Percentiles rank a stretch among this genome's conserved stretches.
Conservation (phyloP, 1,140 invertebrate species). For the Ostrea denselamellosa region DNA sequence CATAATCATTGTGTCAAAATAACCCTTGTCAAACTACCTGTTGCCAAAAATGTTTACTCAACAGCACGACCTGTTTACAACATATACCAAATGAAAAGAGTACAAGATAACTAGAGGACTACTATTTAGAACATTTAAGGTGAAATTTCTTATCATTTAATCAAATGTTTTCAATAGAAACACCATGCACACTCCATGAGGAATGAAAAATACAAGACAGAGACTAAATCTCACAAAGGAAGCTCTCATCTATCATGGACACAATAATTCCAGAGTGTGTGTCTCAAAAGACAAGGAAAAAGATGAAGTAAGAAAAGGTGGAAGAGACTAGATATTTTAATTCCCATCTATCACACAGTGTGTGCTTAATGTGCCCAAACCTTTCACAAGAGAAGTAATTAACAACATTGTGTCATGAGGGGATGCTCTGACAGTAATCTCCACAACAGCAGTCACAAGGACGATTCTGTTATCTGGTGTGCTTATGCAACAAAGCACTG, state of each 20-base stretch:
- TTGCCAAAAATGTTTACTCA: too few relatives aligned
- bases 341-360: neutral
- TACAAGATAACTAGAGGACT: too few relatives aligned
- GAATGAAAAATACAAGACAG: neutral
- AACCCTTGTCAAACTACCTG: too few relatives aligned
- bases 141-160: too few relatives aligned
- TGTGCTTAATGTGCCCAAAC: neutral
- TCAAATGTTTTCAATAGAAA: neutral
- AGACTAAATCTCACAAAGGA: neutral
- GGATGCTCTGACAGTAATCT: slow-evolving; percentile 3
- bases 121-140: too few relatives aligned
- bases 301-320: neutral
- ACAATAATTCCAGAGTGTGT: neutral
- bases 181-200: neutral
- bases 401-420: neutral
- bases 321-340: neutral
- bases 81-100: too few relatives aligned
- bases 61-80: too few relatives aligned
- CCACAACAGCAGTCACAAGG: neutral
- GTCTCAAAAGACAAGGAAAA: neutral
- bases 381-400: neutral
- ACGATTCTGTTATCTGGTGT: neutral
- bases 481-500: neutral
- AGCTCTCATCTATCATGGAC: neutral
- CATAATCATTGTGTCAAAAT: too few relatives aligned